phyloP scores from a whole-genome alignment of 2,888 invertebrate genomes.

The Agonopterix arenella region DNA sequence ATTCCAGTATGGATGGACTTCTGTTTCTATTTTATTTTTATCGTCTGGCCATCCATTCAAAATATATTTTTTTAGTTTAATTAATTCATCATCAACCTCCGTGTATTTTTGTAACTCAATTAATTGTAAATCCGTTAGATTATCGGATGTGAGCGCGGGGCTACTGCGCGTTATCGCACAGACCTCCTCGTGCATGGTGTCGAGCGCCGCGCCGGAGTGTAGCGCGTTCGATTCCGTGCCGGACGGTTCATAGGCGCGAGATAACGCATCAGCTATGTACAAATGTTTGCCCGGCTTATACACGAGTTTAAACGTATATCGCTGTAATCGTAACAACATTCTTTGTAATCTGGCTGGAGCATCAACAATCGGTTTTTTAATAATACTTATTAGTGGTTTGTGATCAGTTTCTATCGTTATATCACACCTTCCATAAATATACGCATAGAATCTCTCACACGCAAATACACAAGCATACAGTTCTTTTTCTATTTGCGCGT shows the following conservation, averaged over 20 bases:
- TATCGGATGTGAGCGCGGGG: background rate
- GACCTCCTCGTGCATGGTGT: background rate
- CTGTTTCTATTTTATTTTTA: slow-evolving; percentile 2
- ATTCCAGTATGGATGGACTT: background rate
- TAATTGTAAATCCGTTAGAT: background rate
- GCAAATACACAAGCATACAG: slow-evolving; percentile 12
- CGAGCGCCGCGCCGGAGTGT: background rate
- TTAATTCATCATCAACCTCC: slow-evolving; percentile 6
- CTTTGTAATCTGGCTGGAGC: slow-evolving; percentile 4
- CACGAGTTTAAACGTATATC: no score
- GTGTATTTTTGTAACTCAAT: slow-evolving; percentile 5
- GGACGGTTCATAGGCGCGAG: slow-evolving; percentile 6
- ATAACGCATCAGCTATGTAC: slow-evolving; percentile 13
- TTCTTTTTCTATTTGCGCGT: slow-evolving; percentile 16
- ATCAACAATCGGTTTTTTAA: slow-evolving; percentile 13
- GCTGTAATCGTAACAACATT: no score
- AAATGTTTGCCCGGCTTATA: slow-evolving; percentile 13
- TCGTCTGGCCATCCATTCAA: slow-evolving; percentile 9
- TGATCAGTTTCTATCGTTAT: no score
- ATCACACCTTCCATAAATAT: no score
- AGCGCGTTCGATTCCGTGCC: background rate
- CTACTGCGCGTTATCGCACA: background rate
- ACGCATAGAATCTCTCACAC: background rate
- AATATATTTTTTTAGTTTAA: slow-evolving; percentile 5
- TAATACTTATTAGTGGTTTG: no score